Conservation (phyloP, 2,888 invertebrate genomes). For the Cristatella mucedo region DNA sequence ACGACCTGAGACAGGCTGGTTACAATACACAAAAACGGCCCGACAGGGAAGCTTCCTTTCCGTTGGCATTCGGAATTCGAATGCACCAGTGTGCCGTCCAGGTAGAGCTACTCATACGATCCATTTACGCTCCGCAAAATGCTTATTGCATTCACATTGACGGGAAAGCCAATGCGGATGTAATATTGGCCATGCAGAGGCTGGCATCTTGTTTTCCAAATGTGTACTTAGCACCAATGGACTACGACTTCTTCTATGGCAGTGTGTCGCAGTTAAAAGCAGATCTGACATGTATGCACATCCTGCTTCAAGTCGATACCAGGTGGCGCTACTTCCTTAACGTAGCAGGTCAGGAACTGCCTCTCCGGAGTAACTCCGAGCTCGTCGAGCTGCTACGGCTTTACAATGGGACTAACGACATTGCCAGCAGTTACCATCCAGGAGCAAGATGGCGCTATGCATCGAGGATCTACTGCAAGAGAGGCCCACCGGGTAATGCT, state of each 20-base stretch:
- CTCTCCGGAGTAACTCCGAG: not conserved
- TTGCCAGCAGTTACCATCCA: too few relatives aligned
- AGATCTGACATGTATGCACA: not conserved
- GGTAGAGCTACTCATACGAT: not conserved
- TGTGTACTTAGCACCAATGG: not conserved
- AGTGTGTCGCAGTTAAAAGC: not conserved
- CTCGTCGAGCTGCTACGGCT: not conserved
- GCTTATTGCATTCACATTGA: constrained; percentile 1
- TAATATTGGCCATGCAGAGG: not conserved
- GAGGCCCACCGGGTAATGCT: too few relatives aligned
- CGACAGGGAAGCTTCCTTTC: too few relatives aligned
- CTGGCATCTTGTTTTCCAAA: not conserved
- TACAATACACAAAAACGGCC: too few relatives aligned
- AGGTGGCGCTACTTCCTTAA: not conserved
- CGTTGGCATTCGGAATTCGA: too few relatives aligned
- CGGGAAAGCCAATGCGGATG: not conserved
- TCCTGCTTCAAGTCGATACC: not conserved
- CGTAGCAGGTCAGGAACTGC: not conserved
- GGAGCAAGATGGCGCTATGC: not conserved
- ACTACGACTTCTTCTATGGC: not conserved
- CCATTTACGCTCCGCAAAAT: not conserved
- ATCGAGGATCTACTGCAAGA: not conserved
- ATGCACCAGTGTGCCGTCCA: not conserved
- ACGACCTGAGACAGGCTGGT: too few relatives aligned
- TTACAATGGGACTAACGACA: not conserved